Evolutionary conservation across 2,888 invertebrate species (phyloP), one percentile per base, ranked within the genome.

Genomic region (Octodonta nipae): DNA sequence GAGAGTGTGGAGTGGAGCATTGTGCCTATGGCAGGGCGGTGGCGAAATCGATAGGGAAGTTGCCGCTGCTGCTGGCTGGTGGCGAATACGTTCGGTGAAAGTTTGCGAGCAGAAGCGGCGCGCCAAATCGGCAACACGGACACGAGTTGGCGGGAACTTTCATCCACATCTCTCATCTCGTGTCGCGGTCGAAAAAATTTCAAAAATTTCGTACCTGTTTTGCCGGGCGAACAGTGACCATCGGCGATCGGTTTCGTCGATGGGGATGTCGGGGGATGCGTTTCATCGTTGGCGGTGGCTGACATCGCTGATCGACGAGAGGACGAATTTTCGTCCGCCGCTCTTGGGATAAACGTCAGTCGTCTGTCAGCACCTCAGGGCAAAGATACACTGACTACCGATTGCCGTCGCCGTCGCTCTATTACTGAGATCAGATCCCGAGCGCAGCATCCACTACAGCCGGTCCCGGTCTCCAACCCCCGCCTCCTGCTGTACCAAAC

Each of bases 371-470:
- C 47, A 54, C 51, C 50, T 67, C 10, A 66, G 66, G 45, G 41
- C 42, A 41, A 40, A 41, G 39, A 35, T 41, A 42, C 45, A 45
- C 43, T 41, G 38, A 43, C 44, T 44, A 50, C 50, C 52, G 50
- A 42, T 41, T 47, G 38, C 48, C 43, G 46, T 44, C 45, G 48
- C 48, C 49, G 45, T 49, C 49, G 42, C 47, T 51, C 47, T 46
- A 45, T 46, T 48, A 51, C 51, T 48, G 50, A 51, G 52, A 48
- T 44, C 45, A 45, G 45, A 45, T 52, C 50, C 42, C 52, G 38
- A 70, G 71, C n/a, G 71, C 70, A 34, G 71, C 72, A 51, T 72
- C 55, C 47, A 41, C 43, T 37, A 42, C 47, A 40, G 38, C 38
- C 41, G 34, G 35, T 42, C 46, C 49, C 43, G 44, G 47, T 46